Percentiles rank a stretch among this genome's conserved stretches.
These are phyloP conservation scores for Apis mellifera DNA, from an alignment of 1,140 invertebrate species.

Conservation along the genomic window DNA sequence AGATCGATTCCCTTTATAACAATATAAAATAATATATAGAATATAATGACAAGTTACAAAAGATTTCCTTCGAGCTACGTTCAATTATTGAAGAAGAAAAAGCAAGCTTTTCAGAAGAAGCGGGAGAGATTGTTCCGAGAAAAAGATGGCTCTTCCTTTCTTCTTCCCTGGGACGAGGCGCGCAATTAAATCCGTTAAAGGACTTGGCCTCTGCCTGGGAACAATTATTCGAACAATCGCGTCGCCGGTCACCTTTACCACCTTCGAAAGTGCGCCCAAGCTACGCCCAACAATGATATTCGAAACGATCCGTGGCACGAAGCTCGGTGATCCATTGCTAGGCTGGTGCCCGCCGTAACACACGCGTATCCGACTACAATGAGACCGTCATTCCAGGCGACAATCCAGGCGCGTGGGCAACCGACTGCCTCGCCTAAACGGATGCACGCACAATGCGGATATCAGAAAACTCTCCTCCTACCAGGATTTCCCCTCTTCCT, in stretches of 20 bases:
- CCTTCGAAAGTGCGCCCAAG: constrained; percentile 63
- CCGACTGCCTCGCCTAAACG: constrained; percentile 70
- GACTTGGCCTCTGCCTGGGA: constrained; percentile 33
- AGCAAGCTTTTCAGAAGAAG: background rate
- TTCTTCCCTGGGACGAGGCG: constrained; percentile 16
- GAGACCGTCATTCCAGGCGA: constrained; percentile 58
- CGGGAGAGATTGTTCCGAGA: background rate
- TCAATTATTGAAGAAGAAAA: background rate
- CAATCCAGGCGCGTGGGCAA: constrained; percentile 70
- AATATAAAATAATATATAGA: too few species aligned
- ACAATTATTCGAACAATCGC: constrained; percentile 42
- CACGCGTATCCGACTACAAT: constrained; percentile 56
- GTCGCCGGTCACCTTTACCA: constrained; percentile 63
- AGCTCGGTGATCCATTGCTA: constrained; percentile 71
- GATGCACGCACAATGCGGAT: constrained; percentile 66
- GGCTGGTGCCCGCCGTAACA: constrained; percentile 64
- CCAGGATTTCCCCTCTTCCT: background rate
- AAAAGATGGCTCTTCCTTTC: background rate
- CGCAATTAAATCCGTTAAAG: constrained; percentile 13
- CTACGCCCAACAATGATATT: constrained; percentile 68
- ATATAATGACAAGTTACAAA: too few species aligned
- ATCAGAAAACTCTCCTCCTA: too few species aligned
- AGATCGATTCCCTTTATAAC: too few species aligned
- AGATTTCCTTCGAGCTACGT: background rate
- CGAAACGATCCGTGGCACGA: constrained; percentile 64